phyloP scores from a whole-genome alignment of 2,113 vertebrate genomes.

The Circaetus gallicus region DNA sequence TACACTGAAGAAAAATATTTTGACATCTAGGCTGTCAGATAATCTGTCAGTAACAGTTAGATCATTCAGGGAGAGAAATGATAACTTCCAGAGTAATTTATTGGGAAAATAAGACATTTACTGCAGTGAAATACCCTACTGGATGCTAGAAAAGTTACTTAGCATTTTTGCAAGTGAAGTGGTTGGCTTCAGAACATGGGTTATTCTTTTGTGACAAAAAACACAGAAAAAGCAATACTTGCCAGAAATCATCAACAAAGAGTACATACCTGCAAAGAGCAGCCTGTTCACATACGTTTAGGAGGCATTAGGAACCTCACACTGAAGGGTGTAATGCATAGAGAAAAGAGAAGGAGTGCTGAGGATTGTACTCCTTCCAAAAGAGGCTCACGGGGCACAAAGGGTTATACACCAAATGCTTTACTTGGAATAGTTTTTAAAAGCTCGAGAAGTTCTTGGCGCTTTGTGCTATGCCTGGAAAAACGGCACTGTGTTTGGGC shows the following conservation, averaged over 20 bases:
- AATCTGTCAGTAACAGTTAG: slow-evolving; percentile 38
- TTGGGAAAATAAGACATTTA: slow-evolving; percentile 25
- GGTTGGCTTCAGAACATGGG: not conserved
- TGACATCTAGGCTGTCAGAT: slow-evolving; percentile 46
- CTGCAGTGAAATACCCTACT: not conserved
- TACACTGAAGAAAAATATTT: slow-evolving; percentile 61
- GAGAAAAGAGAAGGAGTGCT: not conserved
- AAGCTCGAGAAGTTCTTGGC: not conserved
- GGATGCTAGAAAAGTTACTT: not conserved
- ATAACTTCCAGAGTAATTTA: slow-evolving; percentile 45
- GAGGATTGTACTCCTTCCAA: not conserved
- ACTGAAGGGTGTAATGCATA: not conserved
- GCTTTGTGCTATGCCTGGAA: not conserved
- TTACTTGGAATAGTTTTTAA: not conserved
- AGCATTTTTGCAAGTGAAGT: not conserved
- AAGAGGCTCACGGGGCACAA: not conserved
- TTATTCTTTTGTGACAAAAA: not conserved
- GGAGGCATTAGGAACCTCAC: not conserved
- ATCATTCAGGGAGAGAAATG: slow-evolving; percentile 13
- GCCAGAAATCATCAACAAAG: not conserved
- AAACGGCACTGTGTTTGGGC: not conserved
- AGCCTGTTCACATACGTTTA: not conserved
- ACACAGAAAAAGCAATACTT: not conserved
- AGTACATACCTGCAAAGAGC: not conserved
- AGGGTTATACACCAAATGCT: not conserved